Conservation (phyloP, 2,888 invertebrate genomes). For the Macroteleia sp. region DNA sequence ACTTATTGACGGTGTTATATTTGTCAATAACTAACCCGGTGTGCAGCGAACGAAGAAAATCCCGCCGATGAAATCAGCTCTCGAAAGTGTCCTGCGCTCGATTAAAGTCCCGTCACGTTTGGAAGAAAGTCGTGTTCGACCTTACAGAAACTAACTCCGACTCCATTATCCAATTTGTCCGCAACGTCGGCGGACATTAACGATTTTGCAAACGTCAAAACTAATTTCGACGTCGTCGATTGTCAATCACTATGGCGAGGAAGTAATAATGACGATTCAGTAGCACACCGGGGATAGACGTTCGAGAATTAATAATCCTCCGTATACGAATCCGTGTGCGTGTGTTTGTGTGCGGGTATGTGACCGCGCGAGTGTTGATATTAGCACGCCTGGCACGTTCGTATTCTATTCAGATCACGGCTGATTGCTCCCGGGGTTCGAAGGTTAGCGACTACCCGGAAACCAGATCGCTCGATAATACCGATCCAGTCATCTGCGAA, state of each 20-base stretch:
- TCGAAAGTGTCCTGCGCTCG: slow-evolving; percentile 32
- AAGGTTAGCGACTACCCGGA: slow-evolving; percentile 51
- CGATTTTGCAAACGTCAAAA: slow-evolving; percentile 46
- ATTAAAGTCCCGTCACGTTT: slow-evolving; percentile 58
- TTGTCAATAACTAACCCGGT: slow-evolving; percentile 35
- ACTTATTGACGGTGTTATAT: slow-evolving; percentile 29
- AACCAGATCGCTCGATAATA: slow-evolving; percentile 53
- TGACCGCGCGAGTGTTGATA: slow-evolving; percentile 17
- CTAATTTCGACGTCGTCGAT: slow-evolving; percentile 16
- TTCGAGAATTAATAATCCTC: slow-evolving; percentile 44
- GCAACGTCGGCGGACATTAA: slow-evolving; percentile 21
- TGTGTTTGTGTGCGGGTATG: background rate
- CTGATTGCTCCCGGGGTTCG: slow-evolving; percentile 54
- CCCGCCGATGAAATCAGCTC: slow-evolving; percentile 29
- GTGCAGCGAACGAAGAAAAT: slow-evolving; percentile 19
- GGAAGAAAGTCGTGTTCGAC: slow-evolving; percentile 39
- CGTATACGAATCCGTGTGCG: background rate
- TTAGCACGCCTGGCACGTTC: slow-evolving; percentile 56
- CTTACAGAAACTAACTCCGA: slow-evolving; percentile 18
- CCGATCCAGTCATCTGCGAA: slow-evolving; percentile 46
- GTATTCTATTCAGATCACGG: slow-evolving; percentile 60
- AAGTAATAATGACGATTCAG: slow-evolving; percentile 43
- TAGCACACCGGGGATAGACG: slow-evolving; percentile 26
- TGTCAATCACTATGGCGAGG: slow-evolving; percentile 38
- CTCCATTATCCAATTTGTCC: slow-evolving; percentile 55